Conservation (phyloP, 2,113 vertebrate genomes). For the Silurus glanis region DNA sequence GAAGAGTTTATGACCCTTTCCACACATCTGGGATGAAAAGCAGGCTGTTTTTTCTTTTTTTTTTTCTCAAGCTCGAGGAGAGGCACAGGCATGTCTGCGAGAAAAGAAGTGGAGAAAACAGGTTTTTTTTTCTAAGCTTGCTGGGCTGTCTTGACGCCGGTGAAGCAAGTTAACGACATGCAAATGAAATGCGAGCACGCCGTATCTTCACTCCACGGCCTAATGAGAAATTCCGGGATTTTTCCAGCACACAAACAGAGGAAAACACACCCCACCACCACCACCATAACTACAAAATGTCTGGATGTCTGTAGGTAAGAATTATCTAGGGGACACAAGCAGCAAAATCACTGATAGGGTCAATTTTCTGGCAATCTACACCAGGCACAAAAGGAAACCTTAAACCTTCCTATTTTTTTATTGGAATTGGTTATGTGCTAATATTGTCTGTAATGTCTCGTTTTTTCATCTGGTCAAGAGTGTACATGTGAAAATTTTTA, state of each 20-base stretch:
- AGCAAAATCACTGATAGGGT: constrained; percentile 2
- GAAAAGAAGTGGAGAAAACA: constrained; percentile 18
- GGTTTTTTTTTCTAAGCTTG: constrained; percentile 23
- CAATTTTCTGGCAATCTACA: not conserved
- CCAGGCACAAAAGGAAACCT: not conserved
- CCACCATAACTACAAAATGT: constrained; percentile 15
- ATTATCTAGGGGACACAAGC: not conserved
- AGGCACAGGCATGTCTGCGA: constrained; percentile 19
- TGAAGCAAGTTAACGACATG: constrained; percentile 40
- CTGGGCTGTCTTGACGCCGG: constrained; percentile 30
- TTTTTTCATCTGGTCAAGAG: not conserved
- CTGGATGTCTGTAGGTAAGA: constrained; percentile 22
- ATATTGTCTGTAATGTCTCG: not conserved
- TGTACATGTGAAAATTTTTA: not conserved
- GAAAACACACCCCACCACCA: not conserved
- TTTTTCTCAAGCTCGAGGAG: constrained; percentile 3
- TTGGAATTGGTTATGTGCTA: not conserved
- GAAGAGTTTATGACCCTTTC: constrained; percentile 50
- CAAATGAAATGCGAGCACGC: constrained; percentile 36
- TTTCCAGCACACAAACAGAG: constrained; percentile 26
- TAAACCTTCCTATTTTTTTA: not conserved
- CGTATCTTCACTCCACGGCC: constrained; percentile 38
- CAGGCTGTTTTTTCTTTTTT: constrained; percentile 12
- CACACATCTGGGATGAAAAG: constrained; percentile 47
- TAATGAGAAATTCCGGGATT: constrained; percentile 47